Conservation (phyloP, 2,113 vertebrate genomes). For the Kryptolebias marmoratus region DNA sequence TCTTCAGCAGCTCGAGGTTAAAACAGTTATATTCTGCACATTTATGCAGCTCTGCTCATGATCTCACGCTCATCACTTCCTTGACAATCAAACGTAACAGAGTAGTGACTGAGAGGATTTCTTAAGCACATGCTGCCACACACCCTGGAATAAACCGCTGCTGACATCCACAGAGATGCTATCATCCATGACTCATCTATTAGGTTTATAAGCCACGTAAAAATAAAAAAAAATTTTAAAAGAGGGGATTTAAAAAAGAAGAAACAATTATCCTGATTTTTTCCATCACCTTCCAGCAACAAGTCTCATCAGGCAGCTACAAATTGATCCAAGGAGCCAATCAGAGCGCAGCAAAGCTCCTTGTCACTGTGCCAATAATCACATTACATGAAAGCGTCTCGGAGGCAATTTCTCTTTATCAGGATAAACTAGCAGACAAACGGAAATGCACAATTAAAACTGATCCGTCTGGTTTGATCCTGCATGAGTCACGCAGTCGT, state of each 20-base stretch:
- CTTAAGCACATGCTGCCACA: not conserved
- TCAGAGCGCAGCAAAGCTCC: conserved; percentile 4
- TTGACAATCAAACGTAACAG: not conserved
- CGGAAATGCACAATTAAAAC: conserved; percentile 10
- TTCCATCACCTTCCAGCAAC: conserved; percentile 62
- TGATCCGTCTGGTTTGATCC: not conserved
- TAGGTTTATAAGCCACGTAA: conserved; percentile 37
- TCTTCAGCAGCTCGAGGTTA: not conserved
- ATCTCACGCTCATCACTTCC: conserved; percentile 17
- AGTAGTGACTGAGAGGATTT: not conserved
- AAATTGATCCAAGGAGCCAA: conserved; percentile 22
- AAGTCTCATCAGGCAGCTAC: conserved; percentile 31
- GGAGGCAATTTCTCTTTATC: not conserved
- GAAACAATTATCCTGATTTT: not conserved
- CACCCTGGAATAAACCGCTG: conserved; percentile 8
- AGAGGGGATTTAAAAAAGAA: too few species aligned
- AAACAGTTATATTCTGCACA: not conserved
- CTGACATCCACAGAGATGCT: conserved; percentile 30
- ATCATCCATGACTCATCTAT: conserved; percentile 53
- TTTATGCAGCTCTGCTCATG: not conserved
- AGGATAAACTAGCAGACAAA: not conserved
- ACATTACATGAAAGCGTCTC: conserved; percentile 19
- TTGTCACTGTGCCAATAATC: conserved; percentile 23
- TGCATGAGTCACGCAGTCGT: conserved; percentile 44
- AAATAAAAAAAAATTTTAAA: conserved; percentile 7